phyloP scores from a whole-genome alignment of 2,888 invertebrate species.

The Mythimna loreyi region DNA sequence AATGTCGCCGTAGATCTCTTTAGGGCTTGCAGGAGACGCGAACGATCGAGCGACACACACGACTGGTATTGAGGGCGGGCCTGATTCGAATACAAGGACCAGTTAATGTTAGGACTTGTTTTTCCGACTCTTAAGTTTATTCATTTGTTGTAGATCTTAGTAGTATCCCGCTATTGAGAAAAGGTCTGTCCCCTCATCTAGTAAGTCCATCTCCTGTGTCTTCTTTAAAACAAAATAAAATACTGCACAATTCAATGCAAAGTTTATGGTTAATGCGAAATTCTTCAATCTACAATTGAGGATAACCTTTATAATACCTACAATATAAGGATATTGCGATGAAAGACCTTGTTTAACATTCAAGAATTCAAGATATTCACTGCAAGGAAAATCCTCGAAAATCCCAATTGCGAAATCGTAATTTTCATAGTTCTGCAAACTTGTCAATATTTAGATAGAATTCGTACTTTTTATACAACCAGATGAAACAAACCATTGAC shows the following conservation, averaged over 20 bases:
- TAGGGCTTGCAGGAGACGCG: slow-evolving; percentile 34
- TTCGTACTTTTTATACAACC: too few relatives aligned
- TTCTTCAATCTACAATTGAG: slow-evolving; percentile 1
- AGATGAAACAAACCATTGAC: too few relatives aligned
- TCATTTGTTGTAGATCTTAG: background rate
- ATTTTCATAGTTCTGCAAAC: background rate
- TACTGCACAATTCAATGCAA: background rate
- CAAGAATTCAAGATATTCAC: slow-evolving; percentile 23
- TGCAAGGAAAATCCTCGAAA: slow-evolving; percentile 17
- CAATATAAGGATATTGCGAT: slow-evolving; percentile 42
- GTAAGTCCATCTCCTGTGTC: background rate
- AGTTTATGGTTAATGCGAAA: slow-evolving; percentile 1
- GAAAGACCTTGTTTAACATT: slow-evolving; percentile 43
- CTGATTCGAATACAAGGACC: slow-evolving; percentile 36
- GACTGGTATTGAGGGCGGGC: slow-evolving; percentile 38
- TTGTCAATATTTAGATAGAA: too few relatives aligned
- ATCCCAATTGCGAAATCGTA: slow-evolving; percentile 7
- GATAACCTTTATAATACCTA: slow-evolving; percentile 31
- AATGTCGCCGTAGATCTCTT: slow-evolving; percentile 53
- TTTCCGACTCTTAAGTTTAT: background rate
- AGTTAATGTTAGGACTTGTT: slow-evolving; percentile 5
- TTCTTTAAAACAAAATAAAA: slow-evolving; percentile 4
- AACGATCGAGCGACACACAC: slow-evolving; percentile 37
- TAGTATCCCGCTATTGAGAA: background rate
- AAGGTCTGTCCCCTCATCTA: background rate